Percentiles rank a stretch among this genome's conserved stretches.
These are phyloP conservation scores for Protobothrops flavoviridis DNA, from an alignment of 2,113 vertebrate species.

Conservation along the genomic window DNA sequence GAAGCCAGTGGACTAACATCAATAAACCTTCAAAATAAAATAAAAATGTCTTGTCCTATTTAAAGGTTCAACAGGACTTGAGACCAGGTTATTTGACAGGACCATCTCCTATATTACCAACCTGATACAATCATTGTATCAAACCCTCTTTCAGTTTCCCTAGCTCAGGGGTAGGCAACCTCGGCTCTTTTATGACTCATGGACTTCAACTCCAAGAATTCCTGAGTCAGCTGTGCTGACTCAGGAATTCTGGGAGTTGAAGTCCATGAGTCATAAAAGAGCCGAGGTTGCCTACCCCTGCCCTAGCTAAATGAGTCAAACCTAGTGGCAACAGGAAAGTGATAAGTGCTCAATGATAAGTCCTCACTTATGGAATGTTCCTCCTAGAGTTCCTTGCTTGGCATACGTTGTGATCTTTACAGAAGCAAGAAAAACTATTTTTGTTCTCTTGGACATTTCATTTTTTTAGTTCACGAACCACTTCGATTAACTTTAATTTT, in stretches of 20 bases:
- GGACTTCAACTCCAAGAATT: no score
- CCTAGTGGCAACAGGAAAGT: neutral
- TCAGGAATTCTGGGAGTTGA: no score
- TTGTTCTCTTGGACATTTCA: neutral
- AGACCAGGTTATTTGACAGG: neutral
- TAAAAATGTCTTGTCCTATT: neutral
- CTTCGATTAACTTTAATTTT: neutral
- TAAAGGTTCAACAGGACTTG: neutral
- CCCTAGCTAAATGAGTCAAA: neutral
- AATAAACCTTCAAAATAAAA: neutral
- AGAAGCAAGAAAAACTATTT: neutral
- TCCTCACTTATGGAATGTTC: neutral
- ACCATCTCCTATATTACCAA: neutral
- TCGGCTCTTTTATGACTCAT: no score
- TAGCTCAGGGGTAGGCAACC: no score
- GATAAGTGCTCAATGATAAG: neutral
- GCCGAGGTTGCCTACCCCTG: no score
- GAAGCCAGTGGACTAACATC: neutral
- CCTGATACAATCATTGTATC: neutral
- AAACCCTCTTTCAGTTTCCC: neutral
- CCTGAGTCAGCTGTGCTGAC: no score
- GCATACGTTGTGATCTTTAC: neutral
- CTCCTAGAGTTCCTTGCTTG: neutral
- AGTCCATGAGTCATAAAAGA: no score
- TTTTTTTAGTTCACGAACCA: neutral